A percentile compares a stretch with the other conserved stretches of the same genome.
These are phyloP conservation scores for Pelecanoides urinatrix DNA, from an alignment of 2,113 vertebrate genomes.

Conservation along the genomic window DNA sequence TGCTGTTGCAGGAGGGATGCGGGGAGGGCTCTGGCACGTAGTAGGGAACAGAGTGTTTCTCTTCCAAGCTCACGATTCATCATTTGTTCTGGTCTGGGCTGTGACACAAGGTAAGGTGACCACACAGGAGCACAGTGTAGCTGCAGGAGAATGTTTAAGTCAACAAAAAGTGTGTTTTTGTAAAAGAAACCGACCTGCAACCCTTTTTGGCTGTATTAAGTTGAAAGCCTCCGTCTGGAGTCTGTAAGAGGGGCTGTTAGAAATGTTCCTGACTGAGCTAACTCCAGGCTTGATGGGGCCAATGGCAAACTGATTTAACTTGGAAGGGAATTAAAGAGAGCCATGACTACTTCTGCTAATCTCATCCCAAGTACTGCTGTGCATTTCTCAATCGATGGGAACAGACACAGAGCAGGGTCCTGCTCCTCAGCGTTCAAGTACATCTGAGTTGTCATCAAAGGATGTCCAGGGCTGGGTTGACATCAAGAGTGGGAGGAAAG, in stretches of 20 bases:
- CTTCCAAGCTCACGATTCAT: background rate
- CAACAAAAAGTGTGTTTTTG: constrained; percentile 31
- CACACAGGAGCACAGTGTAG: constrained; percentile 39
- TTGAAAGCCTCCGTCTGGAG: background rate
- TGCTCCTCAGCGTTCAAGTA: background rate
- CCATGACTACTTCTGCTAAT: background rate
- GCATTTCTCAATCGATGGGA: background rate
- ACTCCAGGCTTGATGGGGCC: background rate
- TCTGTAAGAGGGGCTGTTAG: background rate
- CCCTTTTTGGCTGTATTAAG: background rate
- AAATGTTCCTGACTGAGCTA: background rate
- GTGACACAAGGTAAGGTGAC: constrained; percentile 34
- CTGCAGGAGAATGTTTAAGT: constrained; percentile 41
- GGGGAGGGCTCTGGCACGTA: background rate
- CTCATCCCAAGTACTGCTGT: background rate
- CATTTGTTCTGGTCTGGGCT: constrained; percentile 21
- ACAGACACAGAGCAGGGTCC: background rate
- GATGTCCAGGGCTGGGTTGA: background rate
- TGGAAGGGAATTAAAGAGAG: background rate
- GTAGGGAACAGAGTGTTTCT: background rate
- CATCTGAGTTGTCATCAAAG: background rate
- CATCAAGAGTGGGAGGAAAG: background rate
- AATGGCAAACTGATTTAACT: background rate
- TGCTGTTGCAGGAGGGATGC: background rate
- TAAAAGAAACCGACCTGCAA: constrained; percentile 3